These are phyloP conservation scores for Porphyrio hochstetteri DNA, from an alignment of 2,113 vertebrate genomes.

Conservation along the genomic window DNA sequence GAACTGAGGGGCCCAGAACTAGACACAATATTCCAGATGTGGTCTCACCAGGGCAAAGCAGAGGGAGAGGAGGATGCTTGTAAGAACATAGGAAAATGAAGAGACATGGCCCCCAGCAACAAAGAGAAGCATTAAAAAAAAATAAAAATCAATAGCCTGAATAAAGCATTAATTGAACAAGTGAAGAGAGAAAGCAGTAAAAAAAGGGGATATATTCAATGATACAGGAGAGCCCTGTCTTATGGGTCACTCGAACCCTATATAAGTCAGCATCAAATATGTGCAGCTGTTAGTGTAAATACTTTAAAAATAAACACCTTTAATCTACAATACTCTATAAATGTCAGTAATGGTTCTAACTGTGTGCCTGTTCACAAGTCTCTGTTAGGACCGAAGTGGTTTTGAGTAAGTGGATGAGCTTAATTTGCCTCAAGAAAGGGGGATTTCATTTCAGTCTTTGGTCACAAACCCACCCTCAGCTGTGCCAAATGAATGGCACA, in stretches of 20 bases:
- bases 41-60: no score
- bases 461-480: background rate
- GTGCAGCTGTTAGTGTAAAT: background rate
- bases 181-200: background rate
- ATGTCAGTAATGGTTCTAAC: background rate
- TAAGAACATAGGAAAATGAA: background rate
- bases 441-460: background rate
- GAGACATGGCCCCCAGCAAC: background rate
- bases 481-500: background rate
- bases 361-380: background rate
- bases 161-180: background rate
- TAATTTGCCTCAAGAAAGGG: background rate
- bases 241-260: background rate
- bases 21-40: no score
- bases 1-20: no score
- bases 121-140: background rate
- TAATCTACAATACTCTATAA: background rate
- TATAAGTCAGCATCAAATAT: background rate
- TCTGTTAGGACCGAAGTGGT: background rate
- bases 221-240: rapidly evolving
- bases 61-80: background rate
- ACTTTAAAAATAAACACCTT: background rate
- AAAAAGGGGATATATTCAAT: background rate
- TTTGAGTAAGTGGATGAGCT: background rate
- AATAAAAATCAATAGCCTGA: background rate